Conservation (phyloP, 1,140 invertebrate genomes). For the Ips typographus region DNA sequence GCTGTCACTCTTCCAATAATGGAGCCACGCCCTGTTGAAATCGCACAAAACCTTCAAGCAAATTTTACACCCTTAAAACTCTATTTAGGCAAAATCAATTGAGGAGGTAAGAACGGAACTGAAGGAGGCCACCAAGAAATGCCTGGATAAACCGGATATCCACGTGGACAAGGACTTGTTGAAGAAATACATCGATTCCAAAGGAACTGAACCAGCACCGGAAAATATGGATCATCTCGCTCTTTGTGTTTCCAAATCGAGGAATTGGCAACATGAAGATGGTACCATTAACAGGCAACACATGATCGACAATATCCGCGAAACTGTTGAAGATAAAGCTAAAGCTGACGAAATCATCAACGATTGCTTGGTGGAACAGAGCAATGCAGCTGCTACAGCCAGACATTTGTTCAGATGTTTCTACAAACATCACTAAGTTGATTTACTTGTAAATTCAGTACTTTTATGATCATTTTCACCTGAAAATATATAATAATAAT, state of each 20-base stretch:
- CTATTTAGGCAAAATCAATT: not conserved
- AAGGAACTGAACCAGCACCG: conserved; percentile 1
- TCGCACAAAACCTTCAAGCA: too few relatives aligned
- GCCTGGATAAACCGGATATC: conserved; percentile 19
- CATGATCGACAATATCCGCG: not conserved
- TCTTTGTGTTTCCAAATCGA: conserved; percentile 11
- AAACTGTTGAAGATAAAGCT: not conserved
- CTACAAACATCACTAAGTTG: not conserved
- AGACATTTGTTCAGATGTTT: conserved; percentile 23
- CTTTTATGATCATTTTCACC: too few relatives aligned
- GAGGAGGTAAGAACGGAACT: conserved; percentile 8
- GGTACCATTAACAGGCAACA: conserved; percentile 18
- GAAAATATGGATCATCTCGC: conserved; percentile 9
- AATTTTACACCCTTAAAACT: too few relatives aligned
- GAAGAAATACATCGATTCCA: conserved; percentile 2
- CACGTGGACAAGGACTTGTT: conserved; percentile 1
- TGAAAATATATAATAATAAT: too few relatives aligned
- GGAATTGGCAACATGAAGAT: conserved; percentile 14
- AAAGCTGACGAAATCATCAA: conserved; percentile 7
- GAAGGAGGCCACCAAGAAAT: conserved; percentile 15
- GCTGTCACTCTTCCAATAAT: too few relatives aligned
- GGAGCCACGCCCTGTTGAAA: too few relatives aligned
- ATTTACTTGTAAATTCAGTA: too few relatives aligned
- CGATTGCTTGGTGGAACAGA: conserved; percentile 18
- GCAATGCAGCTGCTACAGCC: conserved; percentile 8